Conservation (phyloP, 2,888 invertebrate genomes). For the Sesia apiformis region DNA sequence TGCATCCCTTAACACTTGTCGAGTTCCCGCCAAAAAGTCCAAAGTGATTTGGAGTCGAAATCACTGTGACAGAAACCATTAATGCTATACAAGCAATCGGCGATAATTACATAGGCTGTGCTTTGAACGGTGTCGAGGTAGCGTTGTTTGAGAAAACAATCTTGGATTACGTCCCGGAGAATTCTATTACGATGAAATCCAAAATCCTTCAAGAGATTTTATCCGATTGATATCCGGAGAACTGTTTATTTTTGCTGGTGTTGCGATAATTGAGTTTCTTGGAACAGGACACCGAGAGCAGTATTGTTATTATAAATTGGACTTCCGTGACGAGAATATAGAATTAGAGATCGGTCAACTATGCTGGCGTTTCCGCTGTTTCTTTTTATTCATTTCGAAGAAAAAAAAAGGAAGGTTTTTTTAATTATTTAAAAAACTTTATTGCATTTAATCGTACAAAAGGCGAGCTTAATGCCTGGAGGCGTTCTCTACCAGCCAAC, state of each 20-base stretch:
- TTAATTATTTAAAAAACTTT: too few species aligned
- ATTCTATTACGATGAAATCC: not conserved
- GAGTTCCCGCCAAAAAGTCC: too few species aligned
- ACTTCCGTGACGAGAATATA: not conserved
- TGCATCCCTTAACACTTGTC: too few species aligned
- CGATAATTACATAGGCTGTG: not conserved
- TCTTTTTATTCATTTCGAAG: too few species aligned
- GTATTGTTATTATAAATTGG: not conserved
- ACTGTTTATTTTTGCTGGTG: conserved; percentile 43
- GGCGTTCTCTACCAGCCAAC: too few species aligned
- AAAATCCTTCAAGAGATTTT: not conserved
- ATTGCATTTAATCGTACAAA: too few species aligned
- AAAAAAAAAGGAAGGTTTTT: too few species aligned
- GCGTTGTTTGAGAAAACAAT: conserved; percentile 4
- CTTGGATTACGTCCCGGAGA: not conserved
- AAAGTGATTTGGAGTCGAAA: too few species aligned
- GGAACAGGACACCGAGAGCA: conserved; percentile 16
- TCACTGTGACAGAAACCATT: not conserved
- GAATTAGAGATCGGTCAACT: too few species aligned
- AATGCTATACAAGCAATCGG: not conserved
- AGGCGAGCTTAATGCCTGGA: too few species aligned
- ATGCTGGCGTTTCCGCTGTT: too few species aligned
- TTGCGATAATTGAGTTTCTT: conserved; percentile 54
- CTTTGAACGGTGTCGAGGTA: conserved; percentile 2
- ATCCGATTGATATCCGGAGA: conserved; percentile 17